Percentiles rank a stretch among this genome's conserved stretches.
phyloP scores from a whole-genome alignment of 2,888 invertebrate species.

The Laspeyria flexula region DNA sequence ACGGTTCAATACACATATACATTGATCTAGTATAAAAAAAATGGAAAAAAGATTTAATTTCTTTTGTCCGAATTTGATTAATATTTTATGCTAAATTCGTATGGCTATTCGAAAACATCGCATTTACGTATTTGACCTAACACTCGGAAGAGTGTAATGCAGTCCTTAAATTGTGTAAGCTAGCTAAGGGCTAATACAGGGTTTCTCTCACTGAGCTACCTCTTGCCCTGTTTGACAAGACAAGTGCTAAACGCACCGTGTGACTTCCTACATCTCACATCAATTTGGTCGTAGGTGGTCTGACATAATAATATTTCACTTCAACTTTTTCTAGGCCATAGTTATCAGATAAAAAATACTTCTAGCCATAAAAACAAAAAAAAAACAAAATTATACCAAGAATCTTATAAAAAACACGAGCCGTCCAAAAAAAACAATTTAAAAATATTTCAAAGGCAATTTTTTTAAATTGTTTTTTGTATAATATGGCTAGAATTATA shows the following conservation, averaged over 20 bases:
- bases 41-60: slow-evolving; percentile 33
- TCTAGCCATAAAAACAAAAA: too few relatives aligned
- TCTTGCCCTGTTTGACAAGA: slow-evolving; percentile 11
- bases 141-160: slow-evolving; percentile 22
- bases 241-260: slow-evolving; percentile 12
- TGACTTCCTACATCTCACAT: too few relatives aligned
- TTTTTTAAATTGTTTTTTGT: too few relatives aligned
- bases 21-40: slow-evolving; percentile 44
- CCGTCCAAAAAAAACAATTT: too few relatives aligned
- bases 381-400: too few relatives aligned
- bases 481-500: too few relatives aligned
- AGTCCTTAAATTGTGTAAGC: slow-evolving; percentile 10
- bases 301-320: too few relatives aligned
- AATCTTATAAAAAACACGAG: too few relatives aligned
- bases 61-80: slow-evolving; percentile 4
- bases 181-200: slow-evolving; percentile 27
- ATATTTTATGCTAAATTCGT: slow-evolving; percentile 39
- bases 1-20: slow-evolving; percentile 53
- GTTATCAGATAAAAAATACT: too few relatives aligned
- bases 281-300: too few relatives aligned
- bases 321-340: too few relatives aligned
- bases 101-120: slow-evolving; percentile 27
- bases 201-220: slow-evolving; percentile 3
- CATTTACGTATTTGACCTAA: slow-evolving; percentile 44
- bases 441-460: too few relatives aligned